These are phyloP conservation scores for Hemicentrotus pulcherrimus DNA, from an alignment of 35 echinoderm and acorn worm species.

Conservation along the genomic window DNA sequence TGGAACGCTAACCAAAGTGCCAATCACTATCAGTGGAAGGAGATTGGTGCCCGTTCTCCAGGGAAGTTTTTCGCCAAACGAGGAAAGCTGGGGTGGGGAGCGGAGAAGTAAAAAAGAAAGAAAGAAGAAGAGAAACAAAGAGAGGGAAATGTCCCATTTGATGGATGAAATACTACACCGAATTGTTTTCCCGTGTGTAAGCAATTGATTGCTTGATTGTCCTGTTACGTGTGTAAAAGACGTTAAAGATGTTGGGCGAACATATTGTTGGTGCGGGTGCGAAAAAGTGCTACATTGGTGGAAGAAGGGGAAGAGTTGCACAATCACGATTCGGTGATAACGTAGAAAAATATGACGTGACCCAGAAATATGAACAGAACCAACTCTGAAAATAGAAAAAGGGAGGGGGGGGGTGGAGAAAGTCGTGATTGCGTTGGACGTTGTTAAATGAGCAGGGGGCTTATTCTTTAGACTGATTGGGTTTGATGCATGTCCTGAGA, in stretches of 20 bases:
- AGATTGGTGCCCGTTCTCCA: constrained; percentile 47
- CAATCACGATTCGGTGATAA: not conserved
- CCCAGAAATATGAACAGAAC: not conserved
- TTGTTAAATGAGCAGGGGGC: constrained; percentile 1
- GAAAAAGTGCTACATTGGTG: not conserved
- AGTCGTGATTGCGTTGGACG: not conserved
- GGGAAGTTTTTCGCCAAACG: constrained; percentile 25
- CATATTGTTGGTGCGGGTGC: not conserved
- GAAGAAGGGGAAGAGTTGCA: constrained; percentile 7
- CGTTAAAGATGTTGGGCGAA: constrained; percentile 19
- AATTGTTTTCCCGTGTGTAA: constrained; percentile 52
- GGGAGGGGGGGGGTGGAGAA: not conserved
- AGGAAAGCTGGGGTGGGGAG: not conserved
- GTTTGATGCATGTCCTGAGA: not conserved
- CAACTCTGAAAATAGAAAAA: not conserved
- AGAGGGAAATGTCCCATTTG: constrained; percentile 32
- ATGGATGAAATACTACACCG: constrained; percentile 40
- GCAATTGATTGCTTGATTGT: constrained; percentile 56
- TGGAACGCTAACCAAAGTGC: constrained; percentile 39
- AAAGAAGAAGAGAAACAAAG: constrained; percentile 25
- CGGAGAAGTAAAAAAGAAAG: not conserved
- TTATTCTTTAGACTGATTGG: constrained; percentile 9
- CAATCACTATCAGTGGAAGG: constrained; percentile 33
- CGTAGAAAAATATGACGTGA: not conserved
- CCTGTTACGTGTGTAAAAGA: constrained; percentile 33